Evolutionary conservation across 2,888 invertebrate genomes (phyloP), one percentile per base, ranked within the genome.

Genomic region (Caenorhabditis sinica): DNA sequence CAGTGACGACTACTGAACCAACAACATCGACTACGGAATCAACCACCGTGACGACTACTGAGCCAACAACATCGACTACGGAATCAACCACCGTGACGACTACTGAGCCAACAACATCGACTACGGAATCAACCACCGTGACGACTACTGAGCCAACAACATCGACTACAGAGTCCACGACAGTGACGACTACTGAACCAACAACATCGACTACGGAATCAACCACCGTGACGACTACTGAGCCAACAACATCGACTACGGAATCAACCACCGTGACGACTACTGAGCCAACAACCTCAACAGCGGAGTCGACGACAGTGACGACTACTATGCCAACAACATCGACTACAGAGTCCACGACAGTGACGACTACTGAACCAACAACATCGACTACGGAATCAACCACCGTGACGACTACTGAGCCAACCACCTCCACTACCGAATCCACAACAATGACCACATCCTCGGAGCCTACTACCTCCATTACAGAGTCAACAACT

Each of bases 181-280:
- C n/a, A 11, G 23, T 11, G 23, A 23, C 23, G 20, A 25, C 23
- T 53, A 4, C 33, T 25, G 23, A 53, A 23, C 45, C 45, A 9
- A 45, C 51, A 30, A 51, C 68, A 30, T 17, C 68, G 15, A 66
- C 65, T 45, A 23, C 45, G 43, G 68, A 30, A 15, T 33, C 53
- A n/a, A 51, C 30, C 15, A 45, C 63, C 11, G 49, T 49, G 43
- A 49, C 66, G 2, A 28, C 66, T 30, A 25, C 49, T 49, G 66
- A 25, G n/a, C 28, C 49, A 20, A 11, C 49, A 49, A 51, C 51
- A 30, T 13, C 68, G 3, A 51, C 33, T 15, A 28, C 30, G n/a
- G 49, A 28, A 33, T 49, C 51, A 2, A 33, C 68, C 11, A 45
- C 65, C 8, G 33, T 33, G 13, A 45, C 60, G 8, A 30, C 60